Base-by-base conservation (phyloP, 2,888 invertebrate genomes). In the Sarcophaga rosellei region DNA sequence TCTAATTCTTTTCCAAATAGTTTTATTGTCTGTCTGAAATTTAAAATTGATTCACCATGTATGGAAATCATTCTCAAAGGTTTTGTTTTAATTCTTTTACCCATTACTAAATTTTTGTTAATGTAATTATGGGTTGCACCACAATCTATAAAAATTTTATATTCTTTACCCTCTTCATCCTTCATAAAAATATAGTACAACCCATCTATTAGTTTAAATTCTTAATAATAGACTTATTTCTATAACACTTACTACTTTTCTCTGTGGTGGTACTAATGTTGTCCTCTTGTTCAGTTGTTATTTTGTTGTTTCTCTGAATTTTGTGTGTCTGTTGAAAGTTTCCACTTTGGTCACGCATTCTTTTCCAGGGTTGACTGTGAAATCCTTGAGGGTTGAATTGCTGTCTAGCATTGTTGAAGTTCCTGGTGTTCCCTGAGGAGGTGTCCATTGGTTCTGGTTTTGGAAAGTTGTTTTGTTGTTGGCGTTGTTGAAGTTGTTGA, bases 161-260 rank as follows among this genome's bases (percentile, higher is more conserved):
- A 73, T 73, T 73, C 15, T 59, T 53, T 4, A 53, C 21, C 8
- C 53, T 69, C 69, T 69, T 69, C 53, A 53, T 69, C 69, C 25
- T 72, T 72, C 59, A 57, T 70, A 70, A 70, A 70, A 57, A 70
- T 70, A 59, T 70, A 72, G 61, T 72, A 61, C 44, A 72, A 72
- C 61, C 72, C 20, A 44, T 44, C 35, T 61, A 72, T 72, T 72
- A 72, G 59, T 61, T 72, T 44, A 72, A 72, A 72, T 72, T 72
- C 72, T 72, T 61, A 72, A 72, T 72, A 72, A 72, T 72, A 59
- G 72, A 72, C 61, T 72, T 61, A 61, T 72, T 72, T 59, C 59
- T 61, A 72, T 61, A 72, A 44, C 12, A 61, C 35, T 35, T 35
- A 35, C 35, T 35, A 35, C 35, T 35, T 35, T 1, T 35, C 35